Conservation (phyloP, 2,888 invertebrate genomes). For the Acrobasis repandana region DNA sequence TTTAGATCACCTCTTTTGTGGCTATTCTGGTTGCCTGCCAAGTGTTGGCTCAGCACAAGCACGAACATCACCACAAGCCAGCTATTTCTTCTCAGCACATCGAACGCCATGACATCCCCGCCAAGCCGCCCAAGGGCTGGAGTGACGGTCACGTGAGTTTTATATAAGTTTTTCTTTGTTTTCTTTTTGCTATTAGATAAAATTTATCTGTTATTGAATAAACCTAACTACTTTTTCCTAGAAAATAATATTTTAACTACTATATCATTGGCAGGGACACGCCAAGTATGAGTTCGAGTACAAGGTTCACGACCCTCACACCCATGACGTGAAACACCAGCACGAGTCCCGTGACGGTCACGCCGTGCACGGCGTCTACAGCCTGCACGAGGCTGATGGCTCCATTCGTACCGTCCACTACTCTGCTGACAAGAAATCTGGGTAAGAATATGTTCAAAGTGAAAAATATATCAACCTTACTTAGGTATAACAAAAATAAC, state of each 20-base stretch:
- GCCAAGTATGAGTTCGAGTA: slow-evolving; percentile 45
- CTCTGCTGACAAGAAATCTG: slow-evolving; percentile 44
- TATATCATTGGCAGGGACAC: slow-evolving; percentile 40
- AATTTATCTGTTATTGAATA: background rate
- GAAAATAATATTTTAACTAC: background rate
- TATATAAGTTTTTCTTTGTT: too few species aligned
- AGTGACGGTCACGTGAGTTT: slow-evolving; percentile 41
- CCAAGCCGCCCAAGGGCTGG: slow-evolving; percentile 49
- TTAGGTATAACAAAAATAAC: too few species aligned
- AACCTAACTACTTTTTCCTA: background rate
- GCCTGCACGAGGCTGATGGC: slow-evolving; percentile 72
- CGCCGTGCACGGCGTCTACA: slow-evolving; percentile 69
- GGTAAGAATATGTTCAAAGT: background rate
- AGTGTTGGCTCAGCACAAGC: slow-evolving; percentile 29
- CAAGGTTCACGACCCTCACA: slow-evolving; percentile 46
- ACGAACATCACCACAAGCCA: slow-evolving; percentile 31
- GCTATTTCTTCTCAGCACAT: slow-evolving; percentile 64
- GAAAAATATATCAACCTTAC: too few species aligned
- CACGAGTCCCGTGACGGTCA: slow-evolving; percentile 56
- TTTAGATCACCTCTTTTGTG: slow-evolving; percentile 40
- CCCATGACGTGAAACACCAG: slow-evolving; percentile 57
- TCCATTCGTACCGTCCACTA: slow-evolving; percentile 73
- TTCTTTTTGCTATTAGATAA: too few species aligned
- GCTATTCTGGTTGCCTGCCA: slow-evolving; percentile 39
- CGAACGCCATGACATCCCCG: slow-evolving; percentile 50